A percentile compares a stretch with the other conserved stretches of the same genome.
These are phyloP conservation scores for Eudemis profundana DNA, from an alignment of 2,888 invertebrate species.

Conservation along the genomic window DNA sequence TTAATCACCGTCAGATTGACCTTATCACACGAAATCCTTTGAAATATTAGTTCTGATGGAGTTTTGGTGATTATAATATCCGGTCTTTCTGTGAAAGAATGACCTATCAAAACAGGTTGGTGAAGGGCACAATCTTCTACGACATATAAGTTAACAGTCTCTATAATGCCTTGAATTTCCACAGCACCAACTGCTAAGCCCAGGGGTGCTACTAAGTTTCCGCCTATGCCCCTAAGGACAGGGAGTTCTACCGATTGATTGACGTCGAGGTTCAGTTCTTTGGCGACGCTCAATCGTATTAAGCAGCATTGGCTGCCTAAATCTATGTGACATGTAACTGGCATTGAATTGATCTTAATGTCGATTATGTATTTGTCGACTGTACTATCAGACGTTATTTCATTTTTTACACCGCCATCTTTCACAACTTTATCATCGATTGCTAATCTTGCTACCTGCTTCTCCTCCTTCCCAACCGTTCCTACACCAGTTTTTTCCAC, in stretches of 20 bases:
- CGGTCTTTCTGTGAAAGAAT: conserved; percentile 26
- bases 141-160: conserved; percentile 25
- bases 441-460: too few relatives aligned
- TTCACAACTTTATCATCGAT: not conserved
- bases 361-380: conserved; percentile 42
- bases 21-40: too few relatives aligned
- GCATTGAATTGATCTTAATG: conserved; percentile 35
- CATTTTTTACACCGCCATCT: not conserved
- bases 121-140: conserved; percentile 31
- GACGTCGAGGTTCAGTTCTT: conserved; percentile 24
- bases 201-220: not conserved
- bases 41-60: conserved; percentile 14
- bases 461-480: not conserved
- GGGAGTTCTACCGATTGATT: conserved; percentile 21
- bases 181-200: conserved; percentile 6
- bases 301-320: conserved; percentile 52
- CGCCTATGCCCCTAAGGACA: conserved; percentile 32
- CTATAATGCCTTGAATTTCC: too few relatives aligned
- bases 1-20: not conserved
- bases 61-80: conserved; percentile 30
- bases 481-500: not conserved
- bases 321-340: conserved; percentile 46
- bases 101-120: conserved; percentile 30
- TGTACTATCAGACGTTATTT: not conserved
- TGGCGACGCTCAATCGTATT: conserved; percentile 44